These are phyloP conservation scores for Chiridota heheva DNA, from an alignment of 35 echinoderm and acorn worm genomes.

Conservation along the genomic window DNA sequence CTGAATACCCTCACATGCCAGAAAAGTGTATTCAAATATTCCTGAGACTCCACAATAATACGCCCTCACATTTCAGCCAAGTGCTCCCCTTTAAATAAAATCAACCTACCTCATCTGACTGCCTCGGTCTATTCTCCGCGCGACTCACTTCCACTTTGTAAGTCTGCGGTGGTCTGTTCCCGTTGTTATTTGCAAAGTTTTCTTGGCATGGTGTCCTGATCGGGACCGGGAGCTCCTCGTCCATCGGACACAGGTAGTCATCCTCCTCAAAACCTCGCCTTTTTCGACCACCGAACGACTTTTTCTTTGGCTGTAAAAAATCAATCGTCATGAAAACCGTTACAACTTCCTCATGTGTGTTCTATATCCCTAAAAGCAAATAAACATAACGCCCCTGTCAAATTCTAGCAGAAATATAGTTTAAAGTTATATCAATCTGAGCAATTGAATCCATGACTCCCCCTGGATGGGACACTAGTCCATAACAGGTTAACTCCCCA, in stretches of 20 bases:
- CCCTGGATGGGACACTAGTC: too few species aligned
- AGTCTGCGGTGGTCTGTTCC: conserved; percentile 30
- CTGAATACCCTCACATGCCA: too few species aligned
- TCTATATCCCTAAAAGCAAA: not conserved
- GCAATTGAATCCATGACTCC: too few species aligned
- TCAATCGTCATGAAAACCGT: not conserved
- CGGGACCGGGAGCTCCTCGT: conserved; percentile 53
- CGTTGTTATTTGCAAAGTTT: conserved; percentile 50
- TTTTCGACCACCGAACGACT: conserved; percentile 50
- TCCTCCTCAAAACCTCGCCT: conserved; percentile 65
- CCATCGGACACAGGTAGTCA: conserved; percentile 88
- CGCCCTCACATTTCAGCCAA: too few species aligned
- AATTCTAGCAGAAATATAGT: not conserved
- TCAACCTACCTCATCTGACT: conserved; percentile 69
- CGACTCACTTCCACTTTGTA: conserved; percentile 83
- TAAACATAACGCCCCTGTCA: not conserved
- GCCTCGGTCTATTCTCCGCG: conserved; percentile 72
- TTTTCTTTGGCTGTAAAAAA: conserved; percentile 81
- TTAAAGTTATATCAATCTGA: too few species aligned
- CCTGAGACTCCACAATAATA: too few species aligned
- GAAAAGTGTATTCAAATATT: too few species aligned
- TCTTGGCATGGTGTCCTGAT: conserved; percentile 23
- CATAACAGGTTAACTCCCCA: too few species aligned
- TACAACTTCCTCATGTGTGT: not conserved
- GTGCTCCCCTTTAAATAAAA: too few species aligned